Evolutionary conservation across 92 coral and sea anemone genomes (phyloP).

Genomic region (Epizoanthus scotinus): DNA sequence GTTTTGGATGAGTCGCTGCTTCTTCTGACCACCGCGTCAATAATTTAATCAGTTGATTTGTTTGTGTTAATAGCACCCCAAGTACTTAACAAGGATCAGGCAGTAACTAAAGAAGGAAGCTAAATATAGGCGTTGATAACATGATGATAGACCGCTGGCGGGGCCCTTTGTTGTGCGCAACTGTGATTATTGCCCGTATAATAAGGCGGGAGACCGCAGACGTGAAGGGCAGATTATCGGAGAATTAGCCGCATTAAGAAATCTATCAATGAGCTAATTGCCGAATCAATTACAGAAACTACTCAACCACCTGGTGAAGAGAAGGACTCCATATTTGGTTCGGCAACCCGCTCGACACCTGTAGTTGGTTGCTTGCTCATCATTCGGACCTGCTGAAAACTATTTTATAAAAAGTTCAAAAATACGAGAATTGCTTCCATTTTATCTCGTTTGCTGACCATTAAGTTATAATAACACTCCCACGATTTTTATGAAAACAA

Average conservation of each 20-base stretch:
- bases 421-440: no score
- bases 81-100: constrained; percentile 69
- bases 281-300: constrained; percentile 67
- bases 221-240: constrained; percentile 72
- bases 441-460: constrained; percentile 6
- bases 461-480: constrained; percentile 55
- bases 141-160: constrained; percentile 59
- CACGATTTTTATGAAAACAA: constrained; percentile 58
- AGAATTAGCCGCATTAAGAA: constrained; percentile 88
- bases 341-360: constrained; percentile 48
- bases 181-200: constrained; percentile 66
- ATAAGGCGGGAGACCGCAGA: constrained; percentile 77
- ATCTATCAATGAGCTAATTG: constrained; percentile 91
- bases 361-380: not conserved
- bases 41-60: constrained; percentile 85
- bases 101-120: constrained; percentile 36
- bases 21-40: constrained; percentile 74
- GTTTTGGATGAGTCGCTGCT: constrained; percentile 55
- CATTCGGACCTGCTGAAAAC: not conserved
- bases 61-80: constrained; percentile 69
- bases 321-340: constrained; percentile 30
- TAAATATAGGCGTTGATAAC: constrained; percentile 21
- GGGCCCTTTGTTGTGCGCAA: constrained; percentile 61
- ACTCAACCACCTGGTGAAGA: constrained; percentile 47
- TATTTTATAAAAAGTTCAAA: not conserved